phyloP scores from a whole-genome alignment of 2,888 invertebrate genomes.

The Eupithecia tripunctaria region DNA sequence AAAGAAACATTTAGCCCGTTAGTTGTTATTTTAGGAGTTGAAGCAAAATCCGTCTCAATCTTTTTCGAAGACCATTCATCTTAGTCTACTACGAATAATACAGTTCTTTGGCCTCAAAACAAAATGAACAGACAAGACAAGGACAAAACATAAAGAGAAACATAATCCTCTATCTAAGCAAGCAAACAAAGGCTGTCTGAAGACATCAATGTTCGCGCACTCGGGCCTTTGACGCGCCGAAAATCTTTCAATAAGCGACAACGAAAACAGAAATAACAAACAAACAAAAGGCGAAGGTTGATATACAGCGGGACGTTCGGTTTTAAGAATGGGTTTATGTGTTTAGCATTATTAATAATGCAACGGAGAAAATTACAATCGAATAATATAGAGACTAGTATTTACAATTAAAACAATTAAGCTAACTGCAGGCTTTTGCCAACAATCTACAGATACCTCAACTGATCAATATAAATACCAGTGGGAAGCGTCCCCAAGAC shows the following conservation, averaged over 20 bases:
- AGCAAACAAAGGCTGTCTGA: conserved; percentile 21
- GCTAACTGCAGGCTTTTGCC: too few species aligned
- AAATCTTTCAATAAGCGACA: conserved; percentile 41
- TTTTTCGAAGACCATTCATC: not conserved
- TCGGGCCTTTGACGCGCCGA: conserved; percentile 33
- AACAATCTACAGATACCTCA: too few species aligned
- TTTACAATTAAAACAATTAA: too few species aligned
- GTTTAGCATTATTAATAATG: not conserved
- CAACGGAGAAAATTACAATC: too few species aligned
- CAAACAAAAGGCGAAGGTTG: conserved; percentile 39
- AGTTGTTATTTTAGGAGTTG: too few species aligned
- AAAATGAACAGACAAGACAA: not conserved
- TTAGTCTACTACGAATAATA: not conserved
- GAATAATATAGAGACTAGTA: too few species aligned
- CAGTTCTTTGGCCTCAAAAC: not conserved
- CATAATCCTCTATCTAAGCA: not conserved
- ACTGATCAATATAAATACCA: too few species aligned
- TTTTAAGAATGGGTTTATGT: not conserved
- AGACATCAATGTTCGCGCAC: conserved; percentile 35
- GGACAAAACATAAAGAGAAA: conserved; percentile 15
- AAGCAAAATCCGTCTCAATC: too few species aligned
- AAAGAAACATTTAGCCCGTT: too few species aligned
- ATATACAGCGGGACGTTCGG: not conserved
- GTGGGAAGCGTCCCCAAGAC: too few species aligned
- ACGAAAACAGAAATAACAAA: conserved; percentile 41